These are phyloP conservation scores for Acromyrmex echinatior DNA, from an alignment of 1,140 invertebrate species.

Conservation along the genomic window DNA sequence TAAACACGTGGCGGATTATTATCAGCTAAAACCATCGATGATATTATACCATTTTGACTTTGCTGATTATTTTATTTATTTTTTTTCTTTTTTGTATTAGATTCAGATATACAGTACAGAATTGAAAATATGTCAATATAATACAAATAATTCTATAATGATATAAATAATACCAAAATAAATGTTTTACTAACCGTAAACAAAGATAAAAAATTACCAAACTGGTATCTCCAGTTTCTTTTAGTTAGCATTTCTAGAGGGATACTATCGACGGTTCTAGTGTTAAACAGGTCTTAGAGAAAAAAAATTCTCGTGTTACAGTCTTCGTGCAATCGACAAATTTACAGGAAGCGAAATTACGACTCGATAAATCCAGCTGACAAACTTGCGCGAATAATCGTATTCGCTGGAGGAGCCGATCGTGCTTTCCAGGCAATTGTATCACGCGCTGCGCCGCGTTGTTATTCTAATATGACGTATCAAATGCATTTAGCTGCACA, in stretches of 20 bases:
- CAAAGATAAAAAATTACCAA: too few species aligned
- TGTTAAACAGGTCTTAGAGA: background rate
- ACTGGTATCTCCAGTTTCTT: too few species aligned
- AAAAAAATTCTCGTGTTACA: background rate
- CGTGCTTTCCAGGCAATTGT: background rate
- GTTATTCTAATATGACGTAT: constrained; percentile 31
- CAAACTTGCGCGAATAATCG: background rate
- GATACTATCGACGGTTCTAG: too few species aligned
- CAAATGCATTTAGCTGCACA: constrained; percentile 12
- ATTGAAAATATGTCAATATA: too few species aligned
- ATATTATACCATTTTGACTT: too few species aligned
- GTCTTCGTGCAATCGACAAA: background rate
- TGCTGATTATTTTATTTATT: too few species aligned
- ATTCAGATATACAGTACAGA: too few species aligned
- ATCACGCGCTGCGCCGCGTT: background rate
- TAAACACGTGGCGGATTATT: background rate
- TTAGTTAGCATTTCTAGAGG: too few species aligned
- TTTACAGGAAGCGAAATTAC: constrained; percentile 4
- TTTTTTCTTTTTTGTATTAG: too few species aligned
- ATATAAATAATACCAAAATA: too few species aligned
- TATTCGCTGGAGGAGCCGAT: background rate
- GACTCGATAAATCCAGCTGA: constrained; percentile 7
- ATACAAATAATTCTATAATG: too few species aligned
- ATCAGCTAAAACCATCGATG: background rate
- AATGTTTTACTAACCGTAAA: too few species aligned